Evolutionary conservation across 2,113 vertebrate species (phyloP).

Genomic region (Beaufortia kweichowensis): DNA sequence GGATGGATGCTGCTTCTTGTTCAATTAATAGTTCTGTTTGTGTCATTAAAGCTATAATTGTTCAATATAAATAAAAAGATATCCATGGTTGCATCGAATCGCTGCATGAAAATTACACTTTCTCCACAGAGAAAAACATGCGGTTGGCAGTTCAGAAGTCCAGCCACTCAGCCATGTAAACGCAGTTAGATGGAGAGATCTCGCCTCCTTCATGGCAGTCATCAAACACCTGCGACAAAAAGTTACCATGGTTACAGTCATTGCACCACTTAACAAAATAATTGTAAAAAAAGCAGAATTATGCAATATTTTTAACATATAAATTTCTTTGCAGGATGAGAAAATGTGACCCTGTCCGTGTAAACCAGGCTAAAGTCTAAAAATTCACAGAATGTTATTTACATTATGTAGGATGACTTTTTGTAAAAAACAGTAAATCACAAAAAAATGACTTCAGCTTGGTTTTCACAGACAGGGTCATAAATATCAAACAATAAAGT

Average conservation of each 20-base stretch:
- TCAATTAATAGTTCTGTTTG: background rate
- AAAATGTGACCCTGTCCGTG: no score
- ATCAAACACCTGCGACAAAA: constrained; percentile 85
- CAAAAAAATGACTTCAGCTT: no score
- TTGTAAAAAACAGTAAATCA: no score
- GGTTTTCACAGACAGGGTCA: no score
- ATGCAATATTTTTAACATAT: no score
- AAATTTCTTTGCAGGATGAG: no score
- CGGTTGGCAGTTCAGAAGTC: constrained; percentile 76
- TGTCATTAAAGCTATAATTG: constrained; percentile 11
- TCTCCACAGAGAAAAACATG: constrained; percentile 53
- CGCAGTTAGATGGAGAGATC: constrained; percentile 91
- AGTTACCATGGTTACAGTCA: background rate
- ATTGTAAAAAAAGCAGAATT: no score
- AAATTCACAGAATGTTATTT: no score
- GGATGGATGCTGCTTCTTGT: background rate
- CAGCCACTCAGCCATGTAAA: constrained; percentile 95
- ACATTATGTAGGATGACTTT: no score
- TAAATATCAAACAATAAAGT: background rate
- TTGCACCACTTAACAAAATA: background rate
- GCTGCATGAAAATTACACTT: constrained; percentile 36
- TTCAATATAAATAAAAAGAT: constrained; percentile 46
- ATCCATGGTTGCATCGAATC: constrained; percentile 25
- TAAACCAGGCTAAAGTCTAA: no score
- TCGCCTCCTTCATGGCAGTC: constrained; percentile 96